Evolutionary conservation across 92 coral and sea anemone species (phyloP), one percentile per base, ranked within the genome.

Genomic region (Umimayanthus chanpuru): DNA sequence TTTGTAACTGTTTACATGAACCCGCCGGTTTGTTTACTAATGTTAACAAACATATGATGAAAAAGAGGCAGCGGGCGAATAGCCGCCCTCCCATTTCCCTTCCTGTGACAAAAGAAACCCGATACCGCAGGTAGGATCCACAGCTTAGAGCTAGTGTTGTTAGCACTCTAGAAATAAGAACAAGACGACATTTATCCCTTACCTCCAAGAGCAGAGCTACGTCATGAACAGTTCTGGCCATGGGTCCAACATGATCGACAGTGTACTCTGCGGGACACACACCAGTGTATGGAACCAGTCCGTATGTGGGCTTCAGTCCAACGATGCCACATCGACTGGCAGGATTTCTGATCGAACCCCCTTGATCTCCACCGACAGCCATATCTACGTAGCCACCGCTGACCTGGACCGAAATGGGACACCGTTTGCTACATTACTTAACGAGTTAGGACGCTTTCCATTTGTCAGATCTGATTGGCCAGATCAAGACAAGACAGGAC

Each of bases 301-400:
- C 92, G 74, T 88, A 89, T 47, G 94, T 91, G 65, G 94, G 93
- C 77, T 91, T 91, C 58, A 91, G 81, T 50, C 93, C 93, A 61
- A 91, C 93, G 67, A 91, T 91, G 21, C 94, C 94, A 91, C 94
- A 91, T 9, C 82, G 83, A 50, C 89, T 82, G 14, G 89, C 77
- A 40, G 94, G 94, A 16, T 83, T 85, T 41, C 94, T 84, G 4
- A 91, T 89, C 2, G 94, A 91, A 12, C 94, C 92, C 9, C 94
- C 94, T 49, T 91, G 94, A 68, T 91, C 94, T 26, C 92, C 94
- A 2, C 94, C 94, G 74, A 92, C 67, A 32, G 94, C 94, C 92
- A 92, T 89, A 86, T 89, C 90, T 26, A 89, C 90, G 39, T 89
- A 79, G 72, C 91, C 89, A 28, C 91, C 88, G 36, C 90, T 90